Base-by-base conservation (phyloP, 2,797 vertebrate species). In the Rhabdophis nuchalis region DNA sequence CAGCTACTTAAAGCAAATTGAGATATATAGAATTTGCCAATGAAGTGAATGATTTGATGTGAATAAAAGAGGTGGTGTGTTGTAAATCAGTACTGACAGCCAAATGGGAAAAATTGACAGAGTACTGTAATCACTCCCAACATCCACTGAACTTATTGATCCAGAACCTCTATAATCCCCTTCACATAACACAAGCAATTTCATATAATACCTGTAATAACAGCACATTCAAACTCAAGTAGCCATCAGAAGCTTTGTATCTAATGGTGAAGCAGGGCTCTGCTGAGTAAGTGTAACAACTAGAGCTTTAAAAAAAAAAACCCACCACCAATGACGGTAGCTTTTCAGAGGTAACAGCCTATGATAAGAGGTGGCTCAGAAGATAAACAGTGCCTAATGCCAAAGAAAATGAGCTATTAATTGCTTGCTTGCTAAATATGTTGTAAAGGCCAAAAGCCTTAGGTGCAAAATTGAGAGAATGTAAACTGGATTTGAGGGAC, bases 151-250 rank as follows among this genome's bases (percentile, higher is more conserved):
- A 98, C 98, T 98, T 99, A 99, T 99, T 99, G 99, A 99, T 99
- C 98, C 98, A 98, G 98, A 99, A 98, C 98, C 98, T 98, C 98
- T 97, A 95, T 98, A 98, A 99, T 98, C 98, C 98, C 98, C 98
- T 99, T 97, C 98, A 98, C 97, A 98, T 98, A 99, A 99, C 98
- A 98, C 97, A 98, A 97, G 98, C 98, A 99, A 99, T 99, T 99
- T 99, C 98, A 98, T 98, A 98, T 99, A 99, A 99, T 99, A 98
- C 98, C 99, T 99, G 98, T 99, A 99, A 99, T 99, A 99, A 98
- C 97, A 97, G 97, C 92, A 95, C 98, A 98, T 98, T 99, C 98
- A 98, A 97, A 98, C 98, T 98, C 98, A 98, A 98, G 98, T 97
- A 98, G 98, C 98, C 98, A 97, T 98, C 98, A 98, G 98, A 97